These are phyloP conservation scores for Bufotes viridis DNA, from an alignment of 2,797 vertebrate genomes.

Conservation along the genomic window DNA sequence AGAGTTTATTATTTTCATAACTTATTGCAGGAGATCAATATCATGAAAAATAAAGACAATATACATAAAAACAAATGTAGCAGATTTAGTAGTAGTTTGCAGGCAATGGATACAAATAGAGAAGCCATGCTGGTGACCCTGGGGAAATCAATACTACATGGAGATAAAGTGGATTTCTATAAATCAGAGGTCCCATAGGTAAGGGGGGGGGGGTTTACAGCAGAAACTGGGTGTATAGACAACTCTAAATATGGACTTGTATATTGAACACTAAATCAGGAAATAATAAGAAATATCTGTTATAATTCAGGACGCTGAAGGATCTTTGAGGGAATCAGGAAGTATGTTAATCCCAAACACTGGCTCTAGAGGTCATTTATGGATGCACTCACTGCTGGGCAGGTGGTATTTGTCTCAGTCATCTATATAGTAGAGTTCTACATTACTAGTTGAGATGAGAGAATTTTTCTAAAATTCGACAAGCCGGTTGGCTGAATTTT, in stretches of 20 bases:
- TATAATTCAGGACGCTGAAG: background rate
- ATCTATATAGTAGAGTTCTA: too few relatives aligned
- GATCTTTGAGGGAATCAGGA: background rate
- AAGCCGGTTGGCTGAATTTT: too few relatives aligned
- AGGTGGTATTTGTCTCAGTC: too few relatives aligned
- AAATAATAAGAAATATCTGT: background rate
- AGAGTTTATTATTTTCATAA: background rate
- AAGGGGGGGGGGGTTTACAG: too few relatives aligned
- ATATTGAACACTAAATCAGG: background rate
- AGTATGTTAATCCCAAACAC: background rate
- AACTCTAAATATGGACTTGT: background rate
- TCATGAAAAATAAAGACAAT: background rate
- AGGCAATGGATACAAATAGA: background rate
- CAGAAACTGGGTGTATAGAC: background rate
- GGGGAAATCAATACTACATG: background rate
- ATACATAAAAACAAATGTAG: background rate
- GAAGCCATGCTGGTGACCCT: background rate
- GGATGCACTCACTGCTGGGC: too few relatives aligned
- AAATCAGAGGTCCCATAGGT: background rate
- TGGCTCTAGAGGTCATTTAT: background rate
- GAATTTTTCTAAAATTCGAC: too few relatives aligned
- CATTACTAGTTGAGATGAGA: too few relatives aligned
- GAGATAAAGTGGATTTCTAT: background rate
- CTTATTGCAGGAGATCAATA: background rate
- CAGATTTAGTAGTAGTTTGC: background rate